A percentile compares a stretch with the other conserved stretches of the same genome.
These are phyloP conservation scores for Megaustenia siamemsis DNA, from an alignment of 2,888 invertebrate species.

Conservation along the genomic window DNA sequence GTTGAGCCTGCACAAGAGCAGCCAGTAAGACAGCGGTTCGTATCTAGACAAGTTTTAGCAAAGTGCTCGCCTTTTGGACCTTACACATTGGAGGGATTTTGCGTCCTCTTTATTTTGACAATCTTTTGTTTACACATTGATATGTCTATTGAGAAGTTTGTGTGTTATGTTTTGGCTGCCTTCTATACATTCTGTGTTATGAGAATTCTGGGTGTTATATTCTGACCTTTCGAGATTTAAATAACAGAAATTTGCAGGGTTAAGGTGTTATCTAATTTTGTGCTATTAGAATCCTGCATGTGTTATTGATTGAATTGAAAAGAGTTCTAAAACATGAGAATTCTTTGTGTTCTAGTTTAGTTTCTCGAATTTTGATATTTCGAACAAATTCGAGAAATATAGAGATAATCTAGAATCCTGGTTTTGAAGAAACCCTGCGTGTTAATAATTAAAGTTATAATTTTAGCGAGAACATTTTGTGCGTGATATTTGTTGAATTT, in stretches of 20 bases:
- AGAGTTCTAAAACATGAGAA: background rate
- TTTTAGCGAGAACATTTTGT: background rate
- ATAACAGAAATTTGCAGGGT: no score
- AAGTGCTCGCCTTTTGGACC: slow-evolving; percentile 44
- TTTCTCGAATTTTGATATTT: no score
- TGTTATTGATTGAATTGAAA: background rate
- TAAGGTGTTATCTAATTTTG: no score
- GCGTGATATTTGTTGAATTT: background rate
- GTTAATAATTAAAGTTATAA: background rate
- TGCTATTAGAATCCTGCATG: background rate
- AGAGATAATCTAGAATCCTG: no score
- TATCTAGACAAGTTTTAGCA: background rate
- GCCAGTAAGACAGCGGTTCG: background rate
- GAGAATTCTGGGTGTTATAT: slow-evolving; percentile 41
- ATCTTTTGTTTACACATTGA: slow-evolving; percentile 31
- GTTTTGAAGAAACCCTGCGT: background rate
- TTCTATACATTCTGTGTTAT: slow-evolving; percentile 50
- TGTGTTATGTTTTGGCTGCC: slow-evolving; percentile 45
- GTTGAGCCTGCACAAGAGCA: background rate
- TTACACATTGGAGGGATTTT: slow-evolving; percentile 26
- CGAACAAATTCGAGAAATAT: no score
- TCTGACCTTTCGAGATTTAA: background rate
- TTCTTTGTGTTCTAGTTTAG: background rate
- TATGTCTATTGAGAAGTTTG: slow-evolving; percentile 38
- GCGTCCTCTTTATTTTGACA: slow-evolving; percentile 35